phyloP scores from a whole-genome alignment of 2,113 vertebrate species.

The Sialia sialis region DNA sequence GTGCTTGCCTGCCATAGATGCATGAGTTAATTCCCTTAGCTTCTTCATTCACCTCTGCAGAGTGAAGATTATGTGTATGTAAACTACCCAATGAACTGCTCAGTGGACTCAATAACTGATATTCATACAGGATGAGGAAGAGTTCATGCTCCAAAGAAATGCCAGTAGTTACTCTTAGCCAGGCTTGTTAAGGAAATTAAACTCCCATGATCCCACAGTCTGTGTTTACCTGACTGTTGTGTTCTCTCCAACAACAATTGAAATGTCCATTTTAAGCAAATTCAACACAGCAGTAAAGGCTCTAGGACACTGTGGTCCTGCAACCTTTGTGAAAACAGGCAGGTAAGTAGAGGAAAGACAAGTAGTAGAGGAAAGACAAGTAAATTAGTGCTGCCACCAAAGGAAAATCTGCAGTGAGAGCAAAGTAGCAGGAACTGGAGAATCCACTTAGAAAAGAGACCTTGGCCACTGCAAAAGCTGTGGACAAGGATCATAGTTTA shows the following conservation, averaged over 20 bases:
- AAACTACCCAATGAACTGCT: neutral
- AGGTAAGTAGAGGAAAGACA: neutral
- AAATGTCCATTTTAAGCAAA: neutral
- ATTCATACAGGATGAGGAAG: neutral
- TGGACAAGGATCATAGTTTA: neutral
- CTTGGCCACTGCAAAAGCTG: neutral
- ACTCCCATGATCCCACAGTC: neutral
- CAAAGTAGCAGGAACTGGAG: neutral
- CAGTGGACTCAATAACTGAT: neutral
- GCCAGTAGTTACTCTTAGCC: neutral
- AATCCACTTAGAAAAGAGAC: neutral
- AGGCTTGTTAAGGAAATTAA: neutral
- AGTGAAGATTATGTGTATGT: neutral
- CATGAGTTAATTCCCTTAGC: neutral
- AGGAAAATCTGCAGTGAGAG: neutral
- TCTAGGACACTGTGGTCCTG: neutral
- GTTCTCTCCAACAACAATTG: neutral
- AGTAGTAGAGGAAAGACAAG: neutral
- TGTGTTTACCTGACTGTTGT: neutral
- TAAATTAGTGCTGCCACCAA: neutral
- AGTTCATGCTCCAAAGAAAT: neutral
- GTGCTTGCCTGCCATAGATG: neutral
- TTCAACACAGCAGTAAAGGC: neutral
- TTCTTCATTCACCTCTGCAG: neutral
- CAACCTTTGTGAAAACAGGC: neutral